Conservation (phyloP, 1,140 invertebrate genomes). For the Antheraea pernyi region DNA sequence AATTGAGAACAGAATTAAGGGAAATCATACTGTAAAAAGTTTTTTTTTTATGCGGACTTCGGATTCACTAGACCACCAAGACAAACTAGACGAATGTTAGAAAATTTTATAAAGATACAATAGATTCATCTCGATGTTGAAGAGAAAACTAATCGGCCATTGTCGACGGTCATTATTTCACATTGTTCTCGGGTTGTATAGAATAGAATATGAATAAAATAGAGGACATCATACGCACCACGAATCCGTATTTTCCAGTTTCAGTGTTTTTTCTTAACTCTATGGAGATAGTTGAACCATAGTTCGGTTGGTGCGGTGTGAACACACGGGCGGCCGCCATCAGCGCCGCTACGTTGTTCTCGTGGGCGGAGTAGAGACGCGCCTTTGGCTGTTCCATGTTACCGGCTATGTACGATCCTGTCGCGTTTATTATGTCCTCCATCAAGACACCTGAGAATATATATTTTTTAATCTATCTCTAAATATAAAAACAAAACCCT, state of each 20-base stretch:
- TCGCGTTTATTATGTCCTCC: conserved; percentile 78
- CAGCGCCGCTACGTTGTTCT: conserved; percentile 84
- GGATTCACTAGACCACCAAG: no score
- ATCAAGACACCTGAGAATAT: conserved; percentile 76
- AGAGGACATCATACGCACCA: conserved; percentile 34
- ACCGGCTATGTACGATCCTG: conserved; percentile 53
- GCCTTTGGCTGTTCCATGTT: conserved; percentile 70
- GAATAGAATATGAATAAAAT: neutral
- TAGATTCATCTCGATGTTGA: no score
- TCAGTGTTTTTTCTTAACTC: conserved; percentile 51
- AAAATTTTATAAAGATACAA: no score
- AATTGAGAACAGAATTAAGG: no score
- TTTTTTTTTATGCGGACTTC: no score
- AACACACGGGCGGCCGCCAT: conserved; percentile 82
- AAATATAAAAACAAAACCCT: no score
- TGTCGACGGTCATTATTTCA: no score
- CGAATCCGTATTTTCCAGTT: conserved; percentile 49
- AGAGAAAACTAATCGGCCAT: no score
- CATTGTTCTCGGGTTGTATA: neutral
- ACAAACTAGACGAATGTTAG: no score
- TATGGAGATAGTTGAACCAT: conserved; percentile 73
- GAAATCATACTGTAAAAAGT: no score
- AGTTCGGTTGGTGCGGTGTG: conserved; percentile 79
- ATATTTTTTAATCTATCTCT: no score
- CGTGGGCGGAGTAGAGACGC: conserved; percentile 83